Conservation (phyloP, 2,888 invertebrate genomes). For the Pachliopta kotzebuea region DNA sequence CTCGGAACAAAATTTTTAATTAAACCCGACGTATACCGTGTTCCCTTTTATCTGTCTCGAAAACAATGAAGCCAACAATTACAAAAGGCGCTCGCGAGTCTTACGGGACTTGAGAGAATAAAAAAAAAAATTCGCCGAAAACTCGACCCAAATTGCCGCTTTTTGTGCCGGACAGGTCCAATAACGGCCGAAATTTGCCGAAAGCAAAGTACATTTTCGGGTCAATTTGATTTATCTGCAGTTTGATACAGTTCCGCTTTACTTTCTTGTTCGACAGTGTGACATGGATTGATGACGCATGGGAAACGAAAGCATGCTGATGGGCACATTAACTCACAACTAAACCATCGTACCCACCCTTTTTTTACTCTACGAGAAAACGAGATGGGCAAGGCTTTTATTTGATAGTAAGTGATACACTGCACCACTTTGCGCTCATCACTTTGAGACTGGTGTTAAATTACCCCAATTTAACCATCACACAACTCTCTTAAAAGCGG, state of each 20-base stretch:
- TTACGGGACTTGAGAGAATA: slow-evolving; percentile 43
- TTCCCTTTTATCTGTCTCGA: slow-evolving; percentile 57
- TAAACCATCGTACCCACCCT: neutral
- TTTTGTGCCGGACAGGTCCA: slow-evolving; percentile 55
- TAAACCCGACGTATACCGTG: slow-evolving; percentile 58
- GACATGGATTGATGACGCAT: slow-evolving; percentile 29
- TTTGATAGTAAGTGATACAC: no score
- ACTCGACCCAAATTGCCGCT: slow-evolving; percentile 68
- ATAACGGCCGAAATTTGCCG: slow-evolving; percentile 73
- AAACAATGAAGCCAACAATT: slow-evolving; percentile 73
- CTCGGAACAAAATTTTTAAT: slow-evolving; percentile 64
- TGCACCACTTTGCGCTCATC: no score
- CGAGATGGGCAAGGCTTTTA: no score
- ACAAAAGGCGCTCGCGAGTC: slow-evolving; percentile 43
- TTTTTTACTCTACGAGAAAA: no score
- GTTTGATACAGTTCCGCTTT: slow-evolving; percentile 69
- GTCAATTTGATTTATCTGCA: slow-evolving; percentile 74
- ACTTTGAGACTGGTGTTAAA: no score
- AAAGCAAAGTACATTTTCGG: slow-evolving; percentile 60
- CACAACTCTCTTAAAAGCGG: no score
- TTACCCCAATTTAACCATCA: no score
- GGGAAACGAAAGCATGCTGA: slow-evolving; percentile 23
- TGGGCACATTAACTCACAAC: slow-evolving; percentile 9
- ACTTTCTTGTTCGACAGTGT: slow-evolving; percentile 33
- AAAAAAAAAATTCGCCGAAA: slow-evolving; percentile 39